Evolutionary conservation across 2,113 vertebrate species (phyloP), one percentile per base, ranked within the genome.

Genomic region (Tychaedon coryphoeus): DNA sequence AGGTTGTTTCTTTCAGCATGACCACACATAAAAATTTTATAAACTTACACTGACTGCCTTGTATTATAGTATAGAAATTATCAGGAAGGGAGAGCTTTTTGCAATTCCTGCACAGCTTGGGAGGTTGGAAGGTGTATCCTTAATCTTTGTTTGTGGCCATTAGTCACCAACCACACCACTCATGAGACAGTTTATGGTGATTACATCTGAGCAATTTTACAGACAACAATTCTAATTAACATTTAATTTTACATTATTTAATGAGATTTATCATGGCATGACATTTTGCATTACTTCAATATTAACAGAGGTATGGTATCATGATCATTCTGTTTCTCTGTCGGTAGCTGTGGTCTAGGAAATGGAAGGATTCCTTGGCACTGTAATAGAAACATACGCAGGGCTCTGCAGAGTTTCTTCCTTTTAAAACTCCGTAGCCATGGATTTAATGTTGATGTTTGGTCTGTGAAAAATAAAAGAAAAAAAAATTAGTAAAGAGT

Each of bases 151-250:
- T 96, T 96, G 94, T 96, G 95, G 95, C 92, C 94, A 74, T 97
- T 97, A 97, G 94, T 98, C 96, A 98, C 92, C 92, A 97, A 76
- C 92, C 95, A 90, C 88, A 97, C 87, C 86, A 82, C 94, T 97
- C 95, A 57, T 60, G 64, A 96, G 90, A 65, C 85, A 88, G 86
- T 95, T 97, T 93, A 79, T 91, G 88, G 65, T 95, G 88, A 93
- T 97, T 92, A 91, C 26, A 90, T 71, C 53, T 8, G 36, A 96
- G 75, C 48, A 93, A 38, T 96, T 97, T 93, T 74, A 84, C 91
- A 91, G 86, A 92, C 79, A 96, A 83, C 92, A 94, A 71, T 86
- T 60, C 64, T 47, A 96, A 95, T 96, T 86, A 97, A 89, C 70
- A 38, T 72, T 92, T 75, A 94, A 67, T 72, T 96, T 88, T 64